Conservation (phyloP, 2,888 invertebrate species). For the Vesta saturnalis region DNA sequence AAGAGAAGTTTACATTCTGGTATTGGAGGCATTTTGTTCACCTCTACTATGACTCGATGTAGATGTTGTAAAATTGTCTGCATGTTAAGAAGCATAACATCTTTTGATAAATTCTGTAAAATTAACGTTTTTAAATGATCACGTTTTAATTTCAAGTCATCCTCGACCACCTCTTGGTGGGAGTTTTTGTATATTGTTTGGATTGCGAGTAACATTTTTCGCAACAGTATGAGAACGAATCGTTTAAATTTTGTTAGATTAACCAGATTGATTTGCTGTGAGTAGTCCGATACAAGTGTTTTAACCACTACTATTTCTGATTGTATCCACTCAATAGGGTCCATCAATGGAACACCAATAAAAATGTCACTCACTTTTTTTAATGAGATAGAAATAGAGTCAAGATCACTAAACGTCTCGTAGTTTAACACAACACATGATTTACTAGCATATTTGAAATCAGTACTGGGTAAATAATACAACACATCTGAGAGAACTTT, state of each 20-base stretch:
- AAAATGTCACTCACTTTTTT: constrained; percentile 44
- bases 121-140: constrained; percentile 75
- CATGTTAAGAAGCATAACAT: constrained; percentile 70
- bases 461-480: constrained; percentile 43
- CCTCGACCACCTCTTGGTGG: constrained; percentile 55
- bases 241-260: constrained; percentile 19
- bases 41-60: constrained; percentile 57
- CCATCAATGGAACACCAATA: constrained; percentile 44
- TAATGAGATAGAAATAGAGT: constrained; percentile 36
- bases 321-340: constrained; percentile 48
- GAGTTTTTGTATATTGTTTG: constrained; percentile 69
- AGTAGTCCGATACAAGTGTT: not conserved
- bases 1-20: constrained; percentile 46
- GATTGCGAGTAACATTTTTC: constrained; percentile 64
- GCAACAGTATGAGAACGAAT: constrained; percentile 36
- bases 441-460: constrained; percentile 46
- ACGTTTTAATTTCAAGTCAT: constrained; percentile 67
- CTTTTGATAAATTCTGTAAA: constrained; percentile 69
- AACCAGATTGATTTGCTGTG: not conserved
- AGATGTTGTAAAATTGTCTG: constrained; percentile 56
- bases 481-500: constrained; percentile 46
- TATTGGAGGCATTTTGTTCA: constrained; percentile 60
- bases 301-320: constrained; percentile 28
- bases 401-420: constrained; percentile 36
- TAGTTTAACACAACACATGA: not conserved